Percentiles rank a stretch among this genome's conserved stretches.
Evolutionary conservation across 1,140 invertebrate species (phyloP).

Genomic region (Brachionus rubens): DNA sequence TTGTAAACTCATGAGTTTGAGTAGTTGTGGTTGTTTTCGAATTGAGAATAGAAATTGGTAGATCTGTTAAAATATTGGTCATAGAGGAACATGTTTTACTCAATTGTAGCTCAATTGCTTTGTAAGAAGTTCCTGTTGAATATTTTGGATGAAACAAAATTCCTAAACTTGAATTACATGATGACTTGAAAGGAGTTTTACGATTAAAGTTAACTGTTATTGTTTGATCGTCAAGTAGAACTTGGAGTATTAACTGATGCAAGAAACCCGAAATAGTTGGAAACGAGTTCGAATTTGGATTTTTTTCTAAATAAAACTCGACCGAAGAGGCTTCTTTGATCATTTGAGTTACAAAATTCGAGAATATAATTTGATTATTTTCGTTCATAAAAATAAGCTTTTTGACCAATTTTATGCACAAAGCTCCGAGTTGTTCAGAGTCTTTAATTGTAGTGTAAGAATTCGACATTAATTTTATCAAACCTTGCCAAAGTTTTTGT

Average conservation of each 20-base stretch:
- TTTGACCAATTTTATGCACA: neutral
- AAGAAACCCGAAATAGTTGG: constrained; percentile 77
- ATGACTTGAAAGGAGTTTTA: constrained; percentile 46
- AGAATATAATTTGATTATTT: constrained; percentile 56
- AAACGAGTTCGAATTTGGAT: neutral
- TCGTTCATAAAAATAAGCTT: constrained; percentile 56
- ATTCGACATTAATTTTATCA: neutral
- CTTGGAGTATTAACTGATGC: constrained; percentile 75
- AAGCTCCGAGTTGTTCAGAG: neutral
- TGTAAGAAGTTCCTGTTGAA: constrained; percentile 38
- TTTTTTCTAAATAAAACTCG: constrained; percentile 46
- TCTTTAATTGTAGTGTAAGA: neutral
- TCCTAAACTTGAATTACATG: constrained; percentile 38
- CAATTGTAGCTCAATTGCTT: constrained; percentile 51
- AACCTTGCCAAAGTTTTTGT: neutral
- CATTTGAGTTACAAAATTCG: neutral
- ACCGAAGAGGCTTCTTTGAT: constrained; percentile 42
- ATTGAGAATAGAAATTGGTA: neutral
- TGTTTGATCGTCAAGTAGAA: constrained; percentile 79
- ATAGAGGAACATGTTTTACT: constrained; percentile 48
- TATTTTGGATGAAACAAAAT: constrained; percentile 48
- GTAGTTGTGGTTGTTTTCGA: neutral
- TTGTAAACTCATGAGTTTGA: constrained; percentile 46
- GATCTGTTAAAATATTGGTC: neutral
- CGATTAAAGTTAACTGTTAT: constrained; percentile 68